Evolutionary conservation across 2,113 vertebrate species (phyloP), one percentile per base, ranked within the genome.

Genomic region (Vimba vimba): DNA sequence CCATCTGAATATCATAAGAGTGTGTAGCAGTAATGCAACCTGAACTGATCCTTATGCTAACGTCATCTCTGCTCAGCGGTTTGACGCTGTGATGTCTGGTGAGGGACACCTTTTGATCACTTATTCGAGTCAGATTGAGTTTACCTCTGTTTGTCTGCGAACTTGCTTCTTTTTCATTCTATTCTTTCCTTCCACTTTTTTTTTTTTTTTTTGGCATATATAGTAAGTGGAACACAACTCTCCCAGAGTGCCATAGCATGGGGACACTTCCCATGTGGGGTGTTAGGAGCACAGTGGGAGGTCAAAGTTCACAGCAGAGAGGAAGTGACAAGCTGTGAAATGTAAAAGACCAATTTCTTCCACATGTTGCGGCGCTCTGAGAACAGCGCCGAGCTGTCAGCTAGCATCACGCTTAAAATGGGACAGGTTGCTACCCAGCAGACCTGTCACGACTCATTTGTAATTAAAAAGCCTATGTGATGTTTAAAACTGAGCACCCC

Each of bases 291-390:
- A 95, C 95, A 94, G 39, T 45, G 92, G 95, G 96, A 95, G 97
- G 97, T 98, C 97, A 98, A 94, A 95, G 97, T 96, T 97, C 95
- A 95, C 93, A 91, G 94, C 93, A 94, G 93, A 94, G 95, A 98
- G 98, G 98, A 99, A 99, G 97, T 97, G 96, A 97, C 97, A 98
- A 97, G 97, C 98, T 99, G 97, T 96, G 98, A 99, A 98, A 97
- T 95, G 96, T 97, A 97, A 97, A 97, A 97, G 97, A 97, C 95
- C 97, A 98, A 99, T 98, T 97, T 96, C 96, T 99, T 97, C 98
- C 98, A 99, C 97, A 99, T 99, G 98, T 98, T 97, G 88, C 92
- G 91, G 92, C 91, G 92, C 95, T 96, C 93, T 92, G 86, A 96
- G 94, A 98, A 96, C 95, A 94, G 95, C 91, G 94, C 95, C 93